Evolutionary conservation across 1,140 invertebrate genomes (phyloP).

Genomic region (Aricia agestis): DNA sequence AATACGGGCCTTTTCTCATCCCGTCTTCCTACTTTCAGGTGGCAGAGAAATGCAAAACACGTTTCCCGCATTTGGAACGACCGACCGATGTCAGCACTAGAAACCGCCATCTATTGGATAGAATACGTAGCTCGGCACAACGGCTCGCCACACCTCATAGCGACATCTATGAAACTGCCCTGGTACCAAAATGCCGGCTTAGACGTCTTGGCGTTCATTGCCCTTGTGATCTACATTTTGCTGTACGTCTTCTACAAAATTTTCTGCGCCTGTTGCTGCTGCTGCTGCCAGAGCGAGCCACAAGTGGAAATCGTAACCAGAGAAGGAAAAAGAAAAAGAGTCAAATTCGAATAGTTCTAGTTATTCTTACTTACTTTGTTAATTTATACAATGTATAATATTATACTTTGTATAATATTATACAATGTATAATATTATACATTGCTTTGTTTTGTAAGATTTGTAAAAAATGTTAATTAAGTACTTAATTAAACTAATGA

Average conservation of each 20-base stretch:
- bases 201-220: constrained; percentile 77
- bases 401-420: too few relatives aligned
- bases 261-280: constrained; percentile 52
- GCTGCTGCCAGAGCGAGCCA: constrained; percentile 42
- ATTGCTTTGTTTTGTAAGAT: not conserved
- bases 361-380: too few relatives aligned
- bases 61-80: constrained; percentile 70
- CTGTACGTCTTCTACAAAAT: constrained; percentile 51
- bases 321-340: constrained; percentile 31
- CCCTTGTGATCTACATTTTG: constrained; percentile 51
- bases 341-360: constrained; percentile 57
- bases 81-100: constrained; percentile 68
- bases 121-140: constrained; percentile 75
- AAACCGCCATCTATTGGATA: constrained; percentile 76
- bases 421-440: not conserved
- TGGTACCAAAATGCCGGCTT: constrained; percentile 79
- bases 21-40: constrained; percentile 37
- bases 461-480: constrained; percentile 4
- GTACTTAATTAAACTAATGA: constrained; percentile 18
- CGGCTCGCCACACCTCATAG: constrained; percentile 64
- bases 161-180: constrained; percentile 74
- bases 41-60: constrained; percentile 64
- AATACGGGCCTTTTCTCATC: too few relatives aligned
- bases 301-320: not conserved
- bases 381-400: not conserved